phyloP scores from a whole-genome alignment of 2,888 invertebrate species.

The Cheilosia soror region DNA sequence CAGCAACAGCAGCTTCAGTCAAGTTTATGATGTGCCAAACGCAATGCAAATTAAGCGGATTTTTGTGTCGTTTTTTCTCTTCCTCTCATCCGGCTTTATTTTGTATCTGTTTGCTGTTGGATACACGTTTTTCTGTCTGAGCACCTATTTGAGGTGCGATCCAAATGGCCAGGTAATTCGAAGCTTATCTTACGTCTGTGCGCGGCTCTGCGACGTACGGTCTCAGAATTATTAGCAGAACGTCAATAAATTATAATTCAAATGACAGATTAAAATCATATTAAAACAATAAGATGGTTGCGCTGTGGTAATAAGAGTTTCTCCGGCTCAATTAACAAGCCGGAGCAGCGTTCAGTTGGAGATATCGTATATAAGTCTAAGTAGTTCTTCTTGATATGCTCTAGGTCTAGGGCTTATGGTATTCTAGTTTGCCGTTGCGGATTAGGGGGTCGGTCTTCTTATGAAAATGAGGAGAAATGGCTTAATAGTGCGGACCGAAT shows the following conservation, averaged over 20 bases:
- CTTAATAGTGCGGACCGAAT: slow-evolving; percentile 53
- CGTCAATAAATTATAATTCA: slow-evolving; percentile 68
- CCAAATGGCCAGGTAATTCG: slow-evolving; percentile 52
- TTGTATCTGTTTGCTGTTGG: slow-evolving; percentile 17
- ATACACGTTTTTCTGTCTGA: slow-evolving; percentile 30
- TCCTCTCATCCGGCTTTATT: slow-evolving; percentile 20
- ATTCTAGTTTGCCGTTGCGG: slow-evolving; percentile 11
- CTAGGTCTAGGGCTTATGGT: slow-evolving; percentile 32
- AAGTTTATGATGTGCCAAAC: slow-evolving; percentile 58
- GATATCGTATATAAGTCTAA: neutral
- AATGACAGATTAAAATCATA: slow-evolving; percentile 72
- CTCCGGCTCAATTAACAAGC: slow-evolving; percentile 48
- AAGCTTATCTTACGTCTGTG: slow-evolving; percentile 47
- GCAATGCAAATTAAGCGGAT: slow-evolving; percentile 46
- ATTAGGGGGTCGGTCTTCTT: slow-evolving; percentile 4
- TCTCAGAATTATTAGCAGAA: slow-evolving; percentile 56
- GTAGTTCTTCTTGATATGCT: neutral
- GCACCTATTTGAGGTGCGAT: slow-evolving; percentile 58
- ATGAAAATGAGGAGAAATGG: slow-evolving; percentile 58
- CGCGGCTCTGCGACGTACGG: slow-evolving; percentile 26
- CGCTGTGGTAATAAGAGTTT: slow-evolving; percentile 1
- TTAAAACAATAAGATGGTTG: slow-evolving; percentile 26
- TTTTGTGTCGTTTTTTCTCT: slow-evolving; percentile 15
- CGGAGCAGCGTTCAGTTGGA: neutral
- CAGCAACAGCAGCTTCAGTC: slow-evolving; percentile 23